Evolutionary conservation across 2,113 vertebrate genomes (phyloP), one percentile per base, ranked within the genome.

Genomic region (Aspidoscelis tigris): DNA sequence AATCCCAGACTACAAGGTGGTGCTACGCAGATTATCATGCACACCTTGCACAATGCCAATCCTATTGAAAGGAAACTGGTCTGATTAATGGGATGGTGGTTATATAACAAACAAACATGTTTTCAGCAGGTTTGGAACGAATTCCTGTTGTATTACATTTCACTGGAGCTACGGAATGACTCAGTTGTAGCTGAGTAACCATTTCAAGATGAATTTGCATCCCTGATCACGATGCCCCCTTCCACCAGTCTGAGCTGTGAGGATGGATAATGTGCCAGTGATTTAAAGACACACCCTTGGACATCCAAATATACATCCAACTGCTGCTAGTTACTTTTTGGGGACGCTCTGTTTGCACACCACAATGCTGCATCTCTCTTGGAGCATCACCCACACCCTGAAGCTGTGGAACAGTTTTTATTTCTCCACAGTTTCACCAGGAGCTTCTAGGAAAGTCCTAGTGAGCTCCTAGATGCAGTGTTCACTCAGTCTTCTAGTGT

Each of bases 111-210:
- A 55, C 83, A 78, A 81, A 78, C 1, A 2, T 82, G 11, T 55
- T 78, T 41, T 41, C 85, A 76, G 4, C 61, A 80, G 44, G 39
- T 75, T 75, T 66, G 11, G 9, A 65, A 78, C 26, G 71, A 86
- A 73, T 24, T 78, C n/a, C 64, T 71, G 16, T 50, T 1, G 39
- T 20, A 22, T 65, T 78, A 74, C 79, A 86, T 5, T 22, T 21
- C 5, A 53, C 2, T 58, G 80, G 79, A 65, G 66, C 12, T 16
- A 33, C 14, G 84, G 53, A 75, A 65, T 24, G 26, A 75, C 21
- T 65, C 81, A 76, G 41, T 21, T 50, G 7, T 39, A 33, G 41
- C 3, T 72, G 9, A 55, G 33, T 81, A 41, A 70, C 65, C n/a
- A 50, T 50, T 80, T 69, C 58, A 44, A 65, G 55, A 72, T 11